Conservation (phyloP, 1,140 invertebrate species). For the Portunus trituberculatus region DNA sequence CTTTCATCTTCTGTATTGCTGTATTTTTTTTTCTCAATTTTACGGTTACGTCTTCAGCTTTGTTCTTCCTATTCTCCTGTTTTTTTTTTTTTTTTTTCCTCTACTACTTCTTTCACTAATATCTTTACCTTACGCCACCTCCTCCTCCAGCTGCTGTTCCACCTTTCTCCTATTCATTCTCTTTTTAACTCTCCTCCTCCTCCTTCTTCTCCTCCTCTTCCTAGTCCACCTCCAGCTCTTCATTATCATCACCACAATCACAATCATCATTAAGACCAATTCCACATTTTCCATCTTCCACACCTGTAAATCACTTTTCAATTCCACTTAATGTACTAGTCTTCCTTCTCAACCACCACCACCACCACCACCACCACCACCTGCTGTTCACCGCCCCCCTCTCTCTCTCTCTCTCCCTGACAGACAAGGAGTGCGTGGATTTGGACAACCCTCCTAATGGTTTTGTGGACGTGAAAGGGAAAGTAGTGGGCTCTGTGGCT, state of each 20-base stretch:
- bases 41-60: neutral
- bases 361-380: neutral
- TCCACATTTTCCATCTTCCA: no score
- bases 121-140: neutral
- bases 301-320: no score
- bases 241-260: neutral
- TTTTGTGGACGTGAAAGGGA: slow-evolving; percentile 86
- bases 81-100: neutral
- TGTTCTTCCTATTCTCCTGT: neutral
- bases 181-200: neutral
- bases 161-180: neutral
- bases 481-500: slow-evolving; percentile 89
- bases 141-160: neutral
- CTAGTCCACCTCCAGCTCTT: neutral
- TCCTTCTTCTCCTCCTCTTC: neutral
- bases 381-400: neutral
- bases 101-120: neutral
- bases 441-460: slow-evolving; percentile 87
- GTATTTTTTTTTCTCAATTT: no score
- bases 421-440: slow-evolving; percentile 92
- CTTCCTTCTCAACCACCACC: neutral
- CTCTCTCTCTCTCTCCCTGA: neutral
- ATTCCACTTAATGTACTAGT: neutral
- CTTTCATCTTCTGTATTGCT: neutral
- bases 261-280: neutral